These are phyloP conservation scores for Idris sp. DNA, from an alignment of 1,140 invertebrate genomes.

Conservation along the genomic window DNA sequence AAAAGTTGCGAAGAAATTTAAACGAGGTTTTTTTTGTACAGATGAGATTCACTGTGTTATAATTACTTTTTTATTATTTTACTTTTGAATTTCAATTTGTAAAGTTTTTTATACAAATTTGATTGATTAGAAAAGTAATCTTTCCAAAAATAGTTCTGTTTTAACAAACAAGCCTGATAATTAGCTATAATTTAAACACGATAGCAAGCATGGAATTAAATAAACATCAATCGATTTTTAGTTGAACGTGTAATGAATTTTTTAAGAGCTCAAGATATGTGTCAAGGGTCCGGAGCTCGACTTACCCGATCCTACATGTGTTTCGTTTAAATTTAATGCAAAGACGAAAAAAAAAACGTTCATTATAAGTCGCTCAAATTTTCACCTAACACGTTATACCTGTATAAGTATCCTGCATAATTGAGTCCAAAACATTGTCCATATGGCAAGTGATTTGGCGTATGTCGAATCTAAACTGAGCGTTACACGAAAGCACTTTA, in stretches of 20 bases:
- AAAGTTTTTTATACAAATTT: no score
- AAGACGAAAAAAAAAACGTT: background rate
- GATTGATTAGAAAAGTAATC: no score
- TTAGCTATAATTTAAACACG: no score
- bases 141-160: no score
- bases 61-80: no score
- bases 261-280: conserved; percentile 69
- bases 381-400: conserved; percentile 19
- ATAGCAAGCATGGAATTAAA: conserved; percentile 74
- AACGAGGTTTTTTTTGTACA: no score
- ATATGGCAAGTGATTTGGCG: conserved; percentile 64
- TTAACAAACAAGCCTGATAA: no score
- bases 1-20: no score
- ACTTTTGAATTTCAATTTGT: no score
- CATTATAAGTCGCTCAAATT: conserved; percentile 6
- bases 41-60: no score
- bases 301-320: conserved; percentile 20
- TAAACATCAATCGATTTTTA: conserved; percentile 72
- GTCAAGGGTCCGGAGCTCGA: conserved; percentile 46
- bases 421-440: conserved; percentile 36
- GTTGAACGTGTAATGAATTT: conserved; percentile 73
- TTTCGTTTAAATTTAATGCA: conserved; percentile 9
- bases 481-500: conserved; percentile 62
- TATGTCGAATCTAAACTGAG: conserved; percentile 41
- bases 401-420: conserved; percentile 23